Percentiles rank a stretch among this genome's conserved stretches.
phyloP scores from a whole-genome alignment of 2,888 invertebrate species.

The Belgica antarctica region DNA sequence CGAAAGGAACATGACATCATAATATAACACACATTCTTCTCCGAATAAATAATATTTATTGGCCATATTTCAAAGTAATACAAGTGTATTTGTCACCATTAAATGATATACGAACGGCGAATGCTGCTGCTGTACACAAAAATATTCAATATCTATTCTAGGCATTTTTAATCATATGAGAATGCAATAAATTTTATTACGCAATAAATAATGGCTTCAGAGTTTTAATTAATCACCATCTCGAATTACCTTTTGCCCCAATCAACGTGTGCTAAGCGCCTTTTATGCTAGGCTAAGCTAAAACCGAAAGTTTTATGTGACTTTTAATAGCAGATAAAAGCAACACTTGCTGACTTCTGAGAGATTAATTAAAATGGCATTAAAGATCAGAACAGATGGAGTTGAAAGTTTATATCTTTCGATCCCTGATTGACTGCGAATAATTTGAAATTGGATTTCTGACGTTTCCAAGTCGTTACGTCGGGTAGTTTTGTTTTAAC shows the following conservation, averaged over 20 bases:
- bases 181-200: constrained; percentile 41
- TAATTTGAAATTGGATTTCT: not conserved
- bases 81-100: constrained; percentile 43
- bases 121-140: not conserved
- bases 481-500: too few relatives aligned
- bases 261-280: not conserved
- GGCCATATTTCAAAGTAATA: constrained; percentile 43
- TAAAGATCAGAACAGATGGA: constrained; percentile 4
- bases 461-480: not conserved
- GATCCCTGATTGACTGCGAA: not conserved
- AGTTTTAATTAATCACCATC: constrained; percentile 43
- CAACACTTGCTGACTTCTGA: constrained; percentile 4
- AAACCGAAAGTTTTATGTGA: not conserved
- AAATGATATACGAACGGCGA: constrained; percentile 32
- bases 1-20: constrained; percentile 35
- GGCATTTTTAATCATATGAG: constrained; percentile 43
- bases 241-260: constrained; percentile 21
- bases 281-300: constrained; percentile 7
- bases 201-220: constrained; percentile 41
- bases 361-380: constrained; percentile 16
- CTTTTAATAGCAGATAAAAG: constrained; percentile 14
- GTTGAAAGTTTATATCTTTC: not conserved
- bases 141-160: constrained; percentile 41
- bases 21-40: constrained; percentile 38
- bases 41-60: constrained; percentile 43